These are phyloP conservation scores for Cataglyphis cursor DNA, from an alignment of 2,888 invertebrate genomes.

Conservation along the genomic window DNA sequence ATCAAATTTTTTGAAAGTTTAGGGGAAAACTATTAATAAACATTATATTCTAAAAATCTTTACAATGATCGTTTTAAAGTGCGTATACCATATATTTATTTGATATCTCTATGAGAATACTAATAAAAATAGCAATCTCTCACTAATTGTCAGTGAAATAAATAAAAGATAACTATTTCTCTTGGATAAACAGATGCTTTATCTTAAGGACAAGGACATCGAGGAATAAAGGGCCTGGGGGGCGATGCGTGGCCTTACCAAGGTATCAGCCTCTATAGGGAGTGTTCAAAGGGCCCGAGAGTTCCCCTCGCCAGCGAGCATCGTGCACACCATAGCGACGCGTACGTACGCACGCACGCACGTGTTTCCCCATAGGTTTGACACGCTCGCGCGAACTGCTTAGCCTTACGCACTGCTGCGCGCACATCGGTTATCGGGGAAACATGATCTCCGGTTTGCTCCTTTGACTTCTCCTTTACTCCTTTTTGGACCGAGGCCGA, in stretches of 20 bases:
- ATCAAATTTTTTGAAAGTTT: background rate
- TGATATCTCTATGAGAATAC: background rate
- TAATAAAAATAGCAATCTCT: background rate
- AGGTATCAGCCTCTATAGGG: conserved; percentile 83
- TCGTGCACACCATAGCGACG: conserved; percentile 55
- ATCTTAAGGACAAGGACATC: conserved; percentile 50
- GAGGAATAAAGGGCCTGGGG: conserved; percentile 82
- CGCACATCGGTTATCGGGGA: conserved; percentile 83
- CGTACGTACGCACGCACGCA: conserved; percentile 54
- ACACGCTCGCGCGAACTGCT: conserved; percentile 69
- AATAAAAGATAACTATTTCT: background rate
- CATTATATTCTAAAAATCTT: background rate
- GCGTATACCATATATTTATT: too few species aligned
- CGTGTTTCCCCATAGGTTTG: conserved; percentile 58
- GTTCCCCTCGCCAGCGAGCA: conserved; percentile 63
- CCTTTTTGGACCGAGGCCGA: conserved; percentile 79
- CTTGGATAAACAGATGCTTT: background rate
- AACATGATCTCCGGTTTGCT: conserved; percentile 80
- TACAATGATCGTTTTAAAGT: background rate
- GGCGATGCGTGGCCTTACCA: conserved; percentile 84
- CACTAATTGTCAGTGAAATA: background rate
- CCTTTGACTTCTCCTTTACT: conserved; percentile 76
- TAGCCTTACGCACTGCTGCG: conserved; percentile 83
- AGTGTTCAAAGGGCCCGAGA: conserved; percentile 80
- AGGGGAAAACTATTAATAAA: background rate